Base-by-base conservation (phyloP, 2,888 invertebrate genomes). In the Drosophila hamatofila region DNA sequence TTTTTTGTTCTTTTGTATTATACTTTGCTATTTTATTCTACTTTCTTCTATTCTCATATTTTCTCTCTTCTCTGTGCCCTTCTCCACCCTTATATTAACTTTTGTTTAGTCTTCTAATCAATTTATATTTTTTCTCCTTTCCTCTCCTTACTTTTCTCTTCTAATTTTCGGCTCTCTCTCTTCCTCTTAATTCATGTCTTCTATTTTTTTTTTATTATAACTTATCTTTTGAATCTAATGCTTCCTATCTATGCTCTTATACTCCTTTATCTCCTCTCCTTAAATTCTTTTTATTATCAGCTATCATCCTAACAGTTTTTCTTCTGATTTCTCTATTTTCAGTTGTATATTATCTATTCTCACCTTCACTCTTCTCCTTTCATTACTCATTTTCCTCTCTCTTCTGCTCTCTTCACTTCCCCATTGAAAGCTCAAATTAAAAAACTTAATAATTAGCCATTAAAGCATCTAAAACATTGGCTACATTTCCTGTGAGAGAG, bases 401-500 rank as follows among this genome's bases (percentile, higher is more conserved):
- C 27, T 18, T 2, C 27, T 18, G 1, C 11, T 18, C n/a, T 12
- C 27, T 14, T 55, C 72, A 46, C n/a, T n/a, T n/a, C n/a, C 16
- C 12, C 44, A 12, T 21, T 61, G 16, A 30, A 46, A 23, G 37
- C n/a, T 12, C 16, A 25, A 56, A 30, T 46, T 58, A 12, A 52
- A 63, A 51, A 51, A 58, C 60, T 39, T 62, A 59, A 74, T 78
- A 78, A 74, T 78, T 78, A 78, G 54, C 70, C 59, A 74, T 78
- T 78, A 74, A 74, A 70, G 70, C 63, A 25, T 54, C 74, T 51
- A 60, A 69, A 73, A 70, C 66, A 69, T 78, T 70, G 73, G 21
- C 58, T 9, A 75, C 81, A 83, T 79, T 83, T 83, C 86, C 83
- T 86, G 83, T 67, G 48, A 42, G 18, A 12, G 42, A 46, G 39